Evolutionary conservation across 2,113 vertebrate genomes (phyloP).

Genomic region (Oxyruncus cristatus): DNA sequence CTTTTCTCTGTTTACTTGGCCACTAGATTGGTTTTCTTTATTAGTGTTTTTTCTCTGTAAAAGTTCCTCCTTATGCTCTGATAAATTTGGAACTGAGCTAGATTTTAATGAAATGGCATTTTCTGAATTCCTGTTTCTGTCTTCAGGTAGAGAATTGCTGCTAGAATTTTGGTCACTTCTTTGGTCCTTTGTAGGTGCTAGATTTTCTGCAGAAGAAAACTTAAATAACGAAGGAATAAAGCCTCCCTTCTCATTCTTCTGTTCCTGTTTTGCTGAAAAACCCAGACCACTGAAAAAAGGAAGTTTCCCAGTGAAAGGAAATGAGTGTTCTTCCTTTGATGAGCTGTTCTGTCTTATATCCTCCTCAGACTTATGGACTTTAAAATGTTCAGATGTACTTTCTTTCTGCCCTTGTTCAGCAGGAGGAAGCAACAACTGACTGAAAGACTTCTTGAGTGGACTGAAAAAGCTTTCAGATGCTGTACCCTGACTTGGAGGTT

Average conservation of each 20-base stretch:
- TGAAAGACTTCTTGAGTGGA: slow-evolving; percentile 87
- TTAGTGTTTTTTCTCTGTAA: background rate
- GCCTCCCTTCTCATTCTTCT: slow-evolving; percentile 54
- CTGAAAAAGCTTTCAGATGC: slow-evolving; percentile 76
- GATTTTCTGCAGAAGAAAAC: slow-evolving; percentile 77
- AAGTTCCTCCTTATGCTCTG: background rate
- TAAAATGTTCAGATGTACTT: slow-evolving; percentile 33
- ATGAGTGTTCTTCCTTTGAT: slow-evolving; percentile 56
- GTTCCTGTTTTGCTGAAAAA: slow-evolving; percentile 67
- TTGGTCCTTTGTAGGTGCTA: slow-evolving; percentile 33
- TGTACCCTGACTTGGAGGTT: background rate
- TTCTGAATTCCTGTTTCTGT: background rate
- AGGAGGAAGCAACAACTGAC: slow-evolving; percentile 79
- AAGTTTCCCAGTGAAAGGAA: slow-evolving; percentile 72
- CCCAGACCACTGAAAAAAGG: slow-evolving; percentile 69
- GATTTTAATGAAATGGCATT: slow-evolving; percentile 24
- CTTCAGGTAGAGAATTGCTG: background rate
- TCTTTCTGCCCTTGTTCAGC: slow-evolving; percentile 48
- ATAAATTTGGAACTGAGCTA: slow-evolving; percentile 47
- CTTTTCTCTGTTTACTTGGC: background rate
- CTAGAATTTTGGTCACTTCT: background rate
- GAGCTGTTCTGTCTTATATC: slow-evolving; percentile 49
- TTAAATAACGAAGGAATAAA: slow-evolving; percentile 78
- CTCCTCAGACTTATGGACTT: slow-evolving; percentile 72
- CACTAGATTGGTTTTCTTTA: background rate